Base-by-base conservation (phyloP, 2,888 invertebrate species). In the Ophion costatus region DNA sequence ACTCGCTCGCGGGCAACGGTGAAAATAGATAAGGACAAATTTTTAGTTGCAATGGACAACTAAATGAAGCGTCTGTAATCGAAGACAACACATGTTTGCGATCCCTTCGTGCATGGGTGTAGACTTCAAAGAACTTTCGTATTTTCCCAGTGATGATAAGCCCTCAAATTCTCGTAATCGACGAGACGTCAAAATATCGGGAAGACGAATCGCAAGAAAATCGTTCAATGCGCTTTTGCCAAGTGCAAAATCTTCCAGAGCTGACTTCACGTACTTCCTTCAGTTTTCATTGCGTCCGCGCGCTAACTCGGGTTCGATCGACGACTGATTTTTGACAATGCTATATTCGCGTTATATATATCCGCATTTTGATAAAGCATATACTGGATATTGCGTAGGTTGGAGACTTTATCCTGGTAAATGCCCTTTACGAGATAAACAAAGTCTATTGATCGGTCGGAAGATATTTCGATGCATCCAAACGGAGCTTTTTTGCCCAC, bases 401-500 rank as follows among this genome's bases (percentile, higher is more conserved):
- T 45, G 10, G 22, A 17, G 11, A 20, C 29, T 57, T 17, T 22
- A 17, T 42, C 11, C 42, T 79, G 64, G 71, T 79, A 79, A 33
- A 71, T 2, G 10, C 9, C 20, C 66, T 63, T 38, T 66, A 73
- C 80, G 80, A 80, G 80, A 80, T 22, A n/a, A 38, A 71, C 33
- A 79, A 56, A 11, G 42, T 57, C 38, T 1, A n/a, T 11, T 45
- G 14, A 14, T 24, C 7, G 10, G 10, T n/a, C 9, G 45, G 6
- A 74, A 38, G 14, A 17, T 45, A 56, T 57, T 24, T 51, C n/a
- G 45, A 45, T 51, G n/a, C 45, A 51, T 24, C 45, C 42, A 51
- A 29, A 20, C 17, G 71, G 17, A 42, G 22, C 45, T 22, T 73
- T 79, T 71, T n/a, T 17, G 22, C n/a, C 66, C 59, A 24, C 14